Percentiles rank a stretch among this genome's conserved stretches.
Conservation (phyloP, 1,140 invertebrate genomes). For the Bacillus rossius region DNA sequence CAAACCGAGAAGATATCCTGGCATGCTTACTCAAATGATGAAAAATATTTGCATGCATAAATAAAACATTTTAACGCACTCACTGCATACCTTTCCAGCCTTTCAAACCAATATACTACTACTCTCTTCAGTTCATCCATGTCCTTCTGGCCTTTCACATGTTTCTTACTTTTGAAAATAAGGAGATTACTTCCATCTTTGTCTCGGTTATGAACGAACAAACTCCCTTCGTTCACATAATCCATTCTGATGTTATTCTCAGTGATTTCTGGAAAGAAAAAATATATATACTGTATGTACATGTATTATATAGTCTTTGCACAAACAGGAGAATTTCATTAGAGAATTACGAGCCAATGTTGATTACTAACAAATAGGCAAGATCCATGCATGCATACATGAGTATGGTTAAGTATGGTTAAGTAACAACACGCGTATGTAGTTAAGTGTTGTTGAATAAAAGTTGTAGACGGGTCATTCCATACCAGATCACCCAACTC, state of each 20-base stretch:
- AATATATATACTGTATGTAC: conserved; percentile 4
- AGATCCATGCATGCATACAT: too few relatives aligned
- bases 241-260: conserved; percentile 61
- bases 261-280: conserved; percentile 52
- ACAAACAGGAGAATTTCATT: too few relatives aligned
- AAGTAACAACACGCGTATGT: too few relatives aligned
- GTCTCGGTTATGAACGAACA: conserved; percentile 71
- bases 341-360: too few relatives aligned
- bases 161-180: conserved; percentile 69
- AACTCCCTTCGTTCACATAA: conserved; percentile 66
- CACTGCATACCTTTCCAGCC: conserved; percentile 60
- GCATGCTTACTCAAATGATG: background rate
- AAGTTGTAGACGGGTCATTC: too few relatives aligned
- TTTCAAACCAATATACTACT: conserved; percentile 85
- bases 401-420: too few relatives aligned
- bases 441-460: too few relatives aligned
- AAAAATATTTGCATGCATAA: background rate
- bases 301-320: too few relatives aligned
- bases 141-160: conserved; percentile 67
- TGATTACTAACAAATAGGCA: too few relatives aligned
- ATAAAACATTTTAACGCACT: background rate
- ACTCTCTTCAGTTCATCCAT: conserved; percentile 70
- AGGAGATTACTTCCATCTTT: conserved; percentile 72
- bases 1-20: too few relatives aligned
- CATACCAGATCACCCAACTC: too few relatives aligned